phyloP scores from a whole-genome alignment of 2,888 invertebrate genomes.

The Agrilus biguttatus region DNA sequence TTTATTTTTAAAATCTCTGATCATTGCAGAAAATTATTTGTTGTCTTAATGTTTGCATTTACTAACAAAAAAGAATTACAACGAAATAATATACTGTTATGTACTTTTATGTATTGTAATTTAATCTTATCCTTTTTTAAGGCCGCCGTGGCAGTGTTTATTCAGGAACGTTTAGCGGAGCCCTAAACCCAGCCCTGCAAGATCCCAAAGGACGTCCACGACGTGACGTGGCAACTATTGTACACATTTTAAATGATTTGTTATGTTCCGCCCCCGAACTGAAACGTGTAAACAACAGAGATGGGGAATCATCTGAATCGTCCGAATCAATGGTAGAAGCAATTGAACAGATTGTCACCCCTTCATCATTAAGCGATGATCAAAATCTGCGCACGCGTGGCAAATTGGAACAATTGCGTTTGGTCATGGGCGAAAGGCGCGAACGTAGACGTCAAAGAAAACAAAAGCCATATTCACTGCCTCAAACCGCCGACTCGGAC shows the following conservation, averaged over 20 bases:
- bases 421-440: slow-evolving; percentile 82
- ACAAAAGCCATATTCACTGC: slow-evolving; percentile 52
- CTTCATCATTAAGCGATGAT: slow-evolving; percentile 22
- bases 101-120: no score
- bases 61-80: no score
- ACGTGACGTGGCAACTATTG: slow-evolving; percentile 87
- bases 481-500: slow-evolving; percentile 28
- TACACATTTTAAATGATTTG: slow-evolving; percentile 89
- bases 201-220: slow-evolving; percentile 84
- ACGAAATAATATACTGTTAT: no score
- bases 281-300: slow-evolving; percentile 22
- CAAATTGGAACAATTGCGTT: slow-evolving; percentile 73
- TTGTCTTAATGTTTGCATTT: no score
- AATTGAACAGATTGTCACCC: slow-evolving; percentile 14
- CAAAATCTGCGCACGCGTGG: slow-evolving; percentile 39
- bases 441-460: slow-evolving; percentile 68
- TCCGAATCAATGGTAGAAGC: slow-evolving; percentile 21
- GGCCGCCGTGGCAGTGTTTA: slow-evolving; percentile 91
- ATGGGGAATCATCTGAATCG: slow-evolving; percentile 19
- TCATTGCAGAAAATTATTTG: no score
- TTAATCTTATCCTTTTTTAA: slow-evolving; percentile 26
- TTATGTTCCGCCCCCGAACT: slow-evolving; percentile 65
- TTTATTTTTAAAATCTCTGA: no score
- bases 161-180: slow-evolving; percentile 92
- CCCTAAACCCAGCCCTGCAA: slow-evolving; percentile 83